Conservation (phyloP, 1,140 invertebrate species). For the Pinna nobilis region DNA sequence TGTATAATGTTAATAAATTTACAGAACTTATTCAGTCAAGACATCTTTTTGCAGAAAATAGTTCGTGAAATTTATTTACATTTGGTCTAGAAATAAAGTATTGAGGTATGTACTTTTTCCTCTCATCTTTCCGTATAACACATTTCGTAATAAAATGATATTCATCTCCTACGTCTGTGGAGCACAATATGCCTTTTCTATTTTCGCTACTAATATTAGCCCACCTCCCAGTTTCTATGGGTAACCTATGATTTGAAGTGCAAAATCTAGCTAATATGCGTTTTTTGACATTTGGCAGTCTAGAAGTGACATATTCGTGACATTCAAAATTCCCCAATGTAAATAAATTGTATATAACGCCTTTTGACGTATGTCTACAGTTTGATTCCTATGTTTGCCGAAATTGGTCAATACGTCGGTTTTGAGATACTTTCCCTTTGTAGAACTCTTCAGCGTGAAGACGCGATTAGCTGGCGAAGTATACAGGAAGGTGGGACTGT, state of each 20-base stretch:
- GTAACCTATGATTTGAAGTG: neutral
- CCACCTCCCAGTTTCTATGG: neutral
- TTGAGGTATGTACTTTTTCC: no score
- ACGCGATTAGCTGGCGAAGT: no score
- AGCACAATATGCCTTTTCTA: neutral
- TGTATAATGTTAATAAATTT: no score
- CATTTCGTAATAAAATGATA: neutral
- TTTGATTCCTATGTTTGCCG: neutral
- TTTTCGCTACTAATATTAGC: neutral
- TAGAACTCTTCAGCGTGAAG: no score
- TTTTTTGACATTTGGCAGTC: neutral
- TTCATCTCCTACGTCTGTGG: neutral
- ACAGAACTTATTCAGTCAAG: no score
- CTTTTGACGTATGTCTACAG: neutral
- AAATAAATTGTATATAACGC: neutral
- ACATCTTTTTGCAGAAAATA: no score
- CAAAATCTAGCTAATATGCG: neutral
- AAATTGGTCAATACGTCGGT: constrained; percentile 1
- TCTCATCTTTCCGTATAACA: neutral
- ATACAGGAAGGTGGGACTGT: no score
- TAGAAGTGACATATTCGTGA: neutral
- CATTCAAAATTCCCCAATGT: neutral
- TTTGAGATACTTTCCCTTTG: no score
- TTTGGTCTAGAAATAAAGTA: no score
- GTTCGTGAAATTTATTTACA: no score